Evolutionary conservation across 1,140 invertebrate genomes (phyloP), one percentile per base, ranked within the genome.

Genomic region (Rhyzopertha dominica): DNA sequence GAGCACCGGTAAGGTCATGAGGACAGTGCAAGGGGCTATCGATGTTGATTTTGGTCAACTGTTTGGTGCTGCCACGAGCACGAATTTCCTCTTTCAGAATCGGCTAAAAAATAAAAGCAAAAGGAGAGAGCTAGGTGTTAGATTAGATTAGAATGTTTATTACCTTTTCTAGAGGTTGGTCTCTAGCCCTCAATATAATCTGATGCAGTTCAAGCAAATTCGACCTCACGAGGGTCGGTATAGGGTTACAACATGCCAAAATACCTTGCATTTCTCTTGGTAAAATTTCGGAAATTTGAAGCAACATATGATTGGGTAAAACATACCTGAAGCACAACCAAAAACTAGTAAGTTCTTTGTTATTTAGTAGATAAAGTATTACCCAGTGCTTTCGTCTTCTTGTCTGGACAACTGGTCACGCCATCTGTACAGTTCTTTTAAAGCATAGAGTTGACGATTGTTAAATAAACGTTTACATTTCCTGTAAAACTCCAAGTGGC

Each of bases 181-280:
- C 82, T 51, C 85, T 74, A 1, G 89, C 87, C 56, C 78, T 78
- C 19, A 85, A 59, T 35, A 94, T 74, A 32, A 92, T 82, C 42
- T 79, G 74, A 66, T 94, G 89, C 12, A 96, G 61, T 26, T 79
- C 74, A 35, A 83, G 69, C 9, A 91, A 65, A 65, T 91, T 80
- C 49, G 86, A 79, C 37, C 82, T 71, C 1, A 95, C 85, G 18
- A 96, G 71, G 0, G 90, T 85, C 10, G 95, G 94, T 46, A 95
- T 84, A 0, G 94, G 93, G 64, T 88, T 90, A 66, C 95, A 98
- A 58, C 90, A 94, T 0, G 93, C 91, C 16, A 93, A 62, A 41
- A 99, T 86, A 4, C 94, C 94, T 64, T 95, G 89, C 72, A 89
- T 82, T 71, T 98, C 95, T 30, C 90, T 75, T 0, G 96, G 96